Evolutionary conservation across 2,888 invertebrate species (phyloP).

Genomic region (Metallyticus violacea): DNA sequence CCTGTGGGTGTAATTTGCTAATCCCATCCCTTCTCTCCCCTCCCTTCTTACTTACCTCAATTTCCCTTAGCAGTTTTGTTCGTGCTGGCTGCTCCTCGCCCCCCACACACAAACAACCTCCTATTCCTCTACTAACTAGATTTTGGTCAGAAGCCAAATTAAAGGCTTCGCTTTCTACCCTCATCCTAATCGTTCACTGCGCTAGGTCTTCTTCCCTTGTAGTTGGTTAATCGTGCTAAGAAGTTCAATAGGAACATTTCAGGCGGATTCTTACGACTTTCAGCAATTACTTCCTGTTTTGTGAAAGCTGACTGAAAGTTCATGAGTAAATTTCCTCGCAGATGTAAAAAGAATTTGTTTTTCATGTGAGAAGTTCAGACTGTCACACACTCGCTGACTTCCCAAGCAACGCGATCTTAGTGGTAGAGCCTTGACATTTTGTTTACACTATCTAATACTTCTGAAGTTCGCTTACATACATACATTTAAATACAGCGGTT

Average conservation of each 20-base stretch:
- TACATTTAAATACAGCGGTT: no score
- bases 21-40: not conserved
- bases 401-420: no score
- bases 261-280: no score
- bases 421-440: no score
- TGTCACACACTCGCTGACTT: no score
- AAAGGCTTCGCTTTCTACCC: not conserved
- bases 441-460: no score
- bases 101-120: not conserved
- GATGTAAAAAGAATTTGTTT: no score
- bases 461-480: no score
- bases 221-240: not conserved
- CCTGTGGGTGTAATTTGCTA: not conserved
- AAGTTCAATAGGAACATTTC: not conserved
- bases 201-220: not conserved
- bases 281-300: no score
- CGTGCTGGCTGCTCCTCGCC: not conserved
- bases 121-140: slow-evolving; percentile 15
- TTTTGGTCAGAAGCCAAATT: slow-evolving; percentile 27
- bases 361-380: no score
- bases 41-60: not conserved
- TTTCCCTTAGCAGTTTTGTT: not conserved
- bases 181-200: not conserved
- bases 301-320: no score
- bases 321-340: no score